Base-by-base conservation (phyloP, 2,888 invertebrate species). In the Ligdia adustata region DNA sequence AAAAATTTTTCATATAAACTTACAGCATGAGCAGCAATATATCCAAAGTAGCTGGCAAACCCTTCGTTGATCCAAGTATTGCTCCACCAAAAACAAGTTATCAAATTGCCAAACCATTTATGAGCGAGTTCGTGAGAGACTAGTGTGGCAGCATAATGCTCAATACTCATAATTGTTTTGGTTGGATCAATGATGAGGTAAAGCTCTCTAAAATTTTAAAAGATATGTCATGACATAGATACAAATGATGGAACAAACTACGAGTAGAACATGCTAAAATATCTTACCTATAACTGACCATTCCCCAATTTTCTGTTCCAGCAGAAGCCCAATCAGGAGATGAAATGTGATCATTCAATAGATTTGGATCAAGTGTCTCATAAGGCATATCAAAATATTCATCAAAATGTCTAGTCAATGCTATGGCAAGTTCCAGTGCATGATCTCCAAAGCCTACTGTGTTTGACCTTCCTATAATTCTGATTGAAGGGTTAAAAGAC, bases 81-180 rank as follows among this genome's bases (percentile, higher is more conserved):
- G 11, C 91, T 91, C 95, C 95, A 95, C 95, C 94, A 95, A 55
- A 89, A 86, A 27, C 93, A 91, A 1, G 94, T 93, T 6, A 95
- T 92, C 27, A 93, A 75, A 70, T 95, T 93, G 0, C 96, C 96
- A 65, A 96, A 96, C 95, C 95, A 96, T 82, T 93, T 94, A 69
- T 97, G 97, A 0, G 91, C 89, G n/a, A 92, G 83, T 55, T 93
- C 93, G 54, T 93, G 93, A 0, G 92, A 83, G 3, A 92, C 77
- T 0, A 91, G 72, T 0, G 90, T 92, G 0, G 91, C 89, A 9
- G 92, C 85, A 54, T 90, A 84, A 31, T 89, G 87, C 45, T 88
- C 83, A 0, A 75, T 60, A 0, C 81, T 75, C 80, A 86, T 88
- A 0, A 86, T 71, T 0, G 87, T 85, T 45, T 83, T 82, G n/a